phyloP scores from a whole-genome alignment of 2,797 vertebrate species.

The Lepus townsendii region DNA sequence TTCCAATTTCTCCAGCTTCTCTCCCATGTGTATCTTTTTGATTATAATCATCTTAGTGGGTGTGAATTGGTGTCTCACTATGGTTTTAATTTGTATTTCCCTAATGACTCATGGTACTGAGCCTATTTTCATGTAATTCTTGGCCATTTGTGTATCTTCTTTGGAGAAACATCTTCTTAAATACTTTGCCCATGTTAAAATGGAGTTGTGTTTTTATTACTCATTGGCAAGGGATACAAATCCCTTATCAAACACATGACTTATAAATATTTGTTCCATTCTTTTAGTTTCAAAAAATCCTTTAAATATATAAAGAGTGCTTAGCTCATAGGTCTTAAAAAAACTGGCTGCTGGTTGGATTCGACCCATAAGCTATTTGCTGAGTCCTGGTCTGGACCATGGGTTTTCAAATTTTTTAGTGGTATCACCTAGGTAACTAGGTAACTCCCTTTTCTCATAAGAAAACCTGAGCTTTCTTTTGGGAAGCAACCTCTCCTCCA shows the following conservation, averaged over 20 bases:
- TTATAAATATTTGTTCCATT: constrained; percentile 33
- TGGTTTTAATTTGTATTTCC: constrained; percentile 14
- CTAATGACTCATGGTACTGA: background rate
- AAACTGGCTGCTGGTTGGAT: background rate
- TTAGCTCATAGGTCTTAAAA: background rate
- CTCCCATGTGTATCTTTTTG: background rate
- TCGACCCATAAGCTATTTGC: background rate
- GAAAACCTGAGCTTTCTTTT: background rate
- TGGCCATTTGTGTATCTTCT: constrained; percentile 19
- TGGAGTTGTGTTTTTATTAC: background rate
- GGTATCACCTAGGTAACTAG: background rate
- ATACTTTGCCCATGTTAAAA: constrained; percentile 30
- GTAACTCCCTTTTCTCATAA: background rate
- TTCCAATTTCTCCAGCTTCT: background rate
- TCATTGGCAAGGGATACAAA: background rate
- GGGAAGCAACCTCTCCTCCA: background rate
- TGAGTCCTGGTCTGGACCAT: background rate
- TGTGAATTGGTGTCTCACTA: background rate
- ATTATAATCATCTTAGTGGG: background rate
- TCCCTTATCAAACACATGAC: background rate
- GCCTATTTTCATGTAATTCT: background rate
- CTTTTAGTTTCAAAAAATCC: background rate
- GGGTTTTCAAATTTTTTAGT: background rate
- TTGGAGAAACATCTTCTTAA: constrained; percentile 34
- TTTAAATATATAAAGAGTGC: constrained; percentile 14